Percentiles rank a stretch among this genome's conserved stretches.
These are phyloP conservation scores for Cotesia congregata DNA, from an alignment of 2,888 invertebrate genomes.

Conservation along the genomic window DNA sequence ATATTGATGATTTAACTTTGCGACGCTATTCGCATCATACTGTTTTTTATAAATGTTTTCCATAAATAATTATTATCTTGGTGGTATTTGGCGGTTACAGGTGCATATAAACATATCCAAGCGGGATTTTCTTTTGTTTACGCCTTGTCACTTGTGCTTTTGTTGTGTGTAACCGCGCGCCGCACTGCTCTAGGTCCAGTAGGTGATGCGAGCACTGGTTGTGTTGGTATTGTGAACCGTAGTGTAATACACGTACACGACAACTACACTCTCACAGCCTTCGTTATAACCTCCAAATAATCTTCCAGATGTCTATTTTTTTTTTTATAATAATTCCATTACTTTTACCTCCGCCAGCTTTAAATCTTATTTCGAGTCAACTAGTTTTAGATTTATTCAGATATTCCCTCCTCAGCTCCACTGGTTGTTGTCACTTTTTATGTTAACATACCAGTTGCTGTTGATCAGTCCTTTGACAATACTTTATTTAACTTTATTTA, in stretches of 20 bases:
- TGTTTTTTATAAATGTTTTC: conserved; percentile 39
- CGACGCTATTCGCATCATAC: conserved; percentile 59
- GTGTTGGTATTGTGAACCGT: conserved; percentile 35
- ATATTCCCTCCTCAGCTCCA: no score
- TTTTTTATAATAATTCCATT: neutral
- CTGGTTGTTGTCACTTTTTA: neutral
- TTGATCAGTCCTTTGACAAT: neutral
- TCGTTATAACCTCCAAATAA: conserved; percentile 61
- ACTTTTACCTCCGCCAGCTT: neutral
- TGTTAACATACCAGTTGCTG: neutral
- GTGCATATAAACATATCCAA: neutral
- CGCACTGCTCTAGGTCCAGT: conserved; percentile 52
- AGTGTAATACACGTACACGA: conserved; percentile 48
- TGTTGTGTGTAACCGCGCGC: conserved; percentile 66
- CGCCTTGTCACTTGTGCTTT: conserved; percentile 67
- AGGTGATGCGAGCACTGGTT: conserved; percentile 50
- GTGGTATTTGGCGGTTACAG: conserved; percentile 40
- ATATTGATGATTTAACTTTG: conserved; percentile 65
- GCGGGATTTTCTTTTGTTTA: conserved; percentile 64
- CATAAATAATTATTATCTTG: conserved; percentile 31
- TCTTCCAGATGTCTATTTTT: conserved; percentile 61
- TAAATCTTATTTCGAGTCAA: neutral
- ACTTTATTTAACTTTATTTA: neutral
- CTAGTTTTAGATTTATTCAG: no score
- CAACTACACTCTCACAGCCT: conserved; percentile 26